Conservation (phyloP, 2,113 vertebrate species). For the Pseudopodoces humilis region DNA sequence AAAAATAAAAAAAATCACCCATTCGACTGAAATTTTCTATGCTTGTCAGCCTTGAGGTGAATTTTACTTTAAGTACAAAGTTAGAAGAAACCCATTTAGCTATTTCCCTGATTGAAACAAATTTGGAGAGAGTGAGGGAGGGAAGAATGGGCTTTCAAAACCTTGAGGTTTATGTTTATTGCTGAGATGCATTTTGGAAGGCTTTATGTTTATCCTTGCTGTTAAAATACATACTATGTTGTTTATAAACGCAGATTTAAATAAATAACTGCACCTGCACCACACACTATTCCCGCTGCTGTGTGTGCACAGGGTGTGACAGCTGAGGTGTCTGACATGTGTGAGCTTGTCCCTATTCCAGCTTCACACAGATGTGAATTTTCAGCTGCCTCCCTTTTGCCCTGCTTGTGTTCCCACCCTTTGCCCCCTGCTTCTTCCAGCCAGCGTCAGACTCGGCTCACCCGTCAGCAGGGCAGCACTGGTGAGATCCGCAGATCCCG, state of each 20-base stretch:
- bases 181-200: not conserved
- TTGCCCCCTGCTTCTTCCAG: not conserved
- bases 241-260: not conserved
- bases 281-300: not conserved
- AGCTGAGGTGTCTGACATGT: not conserved
- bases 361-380: conserved; percentile 7
- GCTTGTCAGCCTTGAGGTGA: conserved; percentile 35
- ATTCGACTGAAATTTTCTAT: not conserved
- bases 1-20: not conserved
- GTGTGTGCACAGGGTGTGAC: not conserved
- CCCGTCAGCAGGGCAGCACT: rapidly evolving
- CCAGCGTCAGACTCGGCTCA: not conserved
- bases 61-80: conserved; percentile 28
- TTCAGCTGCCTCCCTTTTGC: not conserved
- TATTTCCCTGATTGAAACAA: not conserved
- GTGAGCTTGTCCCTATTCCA: not conserved
- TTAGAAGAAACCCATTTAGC: conserved; percentile 21
- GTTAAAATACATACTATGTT: not conserved
- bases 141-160: not conserved
- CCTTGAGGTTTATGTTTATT: not conserved
- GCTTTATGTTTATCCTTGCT: not conserved
- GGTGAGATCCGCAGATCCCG: rapidly evolving
- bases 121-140: not conserved
- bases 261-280: not conserved
- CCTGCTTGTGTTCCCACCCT: not conserved